Percentiles rank a stretch among this genome's conserved stretches.
These are phyloP conservation scores for Scelioninae gen. 2 DNA, from an alignment of 2,888 invertebrate species.

Conservation along the genomic window DNA sequence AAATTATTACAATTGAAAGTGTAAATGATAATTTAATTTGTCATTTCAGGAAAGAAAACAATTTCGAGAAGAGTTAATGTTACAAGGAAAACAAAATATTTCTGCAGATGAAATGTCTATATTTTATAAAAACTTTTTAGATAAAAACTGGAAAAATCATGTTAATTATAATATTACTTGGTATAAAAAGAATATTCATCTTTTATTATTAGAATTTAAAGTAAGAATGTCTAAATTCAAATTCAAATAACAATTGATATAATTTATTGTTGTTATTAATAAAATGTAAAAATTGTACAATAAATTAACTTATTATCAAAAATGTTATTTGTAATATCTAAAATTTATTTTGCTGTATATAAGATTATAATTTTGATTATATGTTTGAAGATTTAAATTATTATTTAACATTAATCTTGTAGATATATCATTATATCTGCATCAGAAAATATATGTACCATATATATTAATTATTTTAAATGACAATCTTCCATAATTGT, in stretches of 20 bases:
- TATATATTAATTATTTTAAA: too few relatives aligned
- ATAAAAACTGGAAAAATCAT: constrained; percentile 87
- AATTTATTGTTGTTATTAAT: too few relatives aligned
- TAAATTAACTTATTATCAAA: too few relatives aligned
- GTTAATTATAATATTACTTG: constrained; percentile 87
- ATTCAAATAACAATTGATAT: constrained; percentile 64
- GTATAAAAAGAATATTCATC: constrained; percentile 86
- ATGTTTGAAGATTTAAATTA: too few relatives aligned
- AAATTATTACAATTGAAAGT: neutral
- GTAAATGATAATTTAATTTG: neutral
- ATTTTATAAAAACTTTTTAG: constrained; percentile 90
- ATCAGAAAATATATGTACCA: too few relatives aligned
- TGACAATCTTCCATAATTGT: too few relatives aligned
- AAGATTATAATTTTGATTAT: too few relatives aligned
- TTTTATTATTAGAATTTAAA: constrained; percentile 80
- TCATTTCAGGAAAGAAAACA: constrained; percentile 74
- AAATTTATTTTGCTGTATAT: too few relatives aligned
- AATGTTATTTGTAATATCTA: too few relatives aligned
- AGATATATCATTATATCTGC: too few relatives aligned
- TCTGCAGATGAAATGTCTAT: constrained; percentile 91
- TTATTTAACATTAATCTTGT: too few relatives aligned
- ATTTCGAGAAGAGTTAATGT: constrained; percentile 70
- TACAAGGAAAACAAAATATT: constrained; percentile 76
- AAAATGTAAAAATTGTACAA: too few relatives aligned
- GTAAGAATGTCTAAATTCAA: constrained; percentile 75